Evolutionary conservation across 1,140 invertebrate genomes (phyloP), one percentile per base, ranked within the genome.

Genomic region (Monomorium pharaonis): DNA sequence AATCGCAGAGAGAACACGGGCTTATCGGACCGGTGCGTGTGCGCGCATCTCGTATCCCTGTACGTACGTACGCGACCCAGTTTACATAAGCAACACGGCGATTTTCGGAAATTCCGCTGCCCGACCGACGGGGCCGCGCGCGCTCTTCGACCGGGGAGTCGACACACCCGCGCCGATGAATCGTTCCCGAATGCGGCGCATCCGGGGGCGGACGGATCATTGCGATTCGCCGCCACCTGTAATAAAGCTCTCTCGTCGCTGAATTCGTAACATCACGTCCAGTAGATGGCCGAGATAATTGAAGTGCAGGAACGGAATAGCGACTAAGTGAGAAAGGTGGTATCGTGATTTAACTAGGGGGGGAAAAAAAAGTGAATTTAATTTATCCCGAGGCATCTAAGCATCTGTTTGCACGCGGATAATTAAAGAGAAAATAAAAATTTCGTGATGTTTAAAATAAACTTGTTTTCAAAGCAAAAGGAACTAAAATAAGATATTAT

Each of bases 41-140:
- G 67, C 37, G 3, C 33, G 5, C 67, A 21, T 24, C 44, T 30
- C 58, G 24, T 0, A 12, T 4, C 14, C 21, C 74, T 54, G 21
- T 51, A 18, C 58, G 58, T 54, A 63, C 62, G 21, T 21, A 10
- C 42, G 24, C 49, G 65, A 81, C 65, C 78, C 78, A 74, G 78
- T 83, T 81, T 83, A 58, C 67, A 83, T 72, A 72, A 58, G 67
- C 78, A 72, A 83, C 51, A n/a, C 51, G 67, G 33, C 67, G 33
- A 83, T 74, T 83, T 83, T 83, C 67, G 65, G 24, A 44, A 72
- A 83, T 44, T 72, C 16, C 49, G 49, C 9, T n/a, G 18, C 49
- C 62, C 60, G 60, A 65, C 56, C 69, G 72, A 51, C 44, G 12
- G 49, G n/a, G 30, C n/a, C 56, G 42, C 72, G 72, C 30, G 49